A percentile compares a stretch with the other conserved stretches of the same genome.
These are phyloP conservation scores for Apoderus coryli DNA, from an alignment of 2,888 invertebrate genomes.

Conservation along the genomic window DNA sequence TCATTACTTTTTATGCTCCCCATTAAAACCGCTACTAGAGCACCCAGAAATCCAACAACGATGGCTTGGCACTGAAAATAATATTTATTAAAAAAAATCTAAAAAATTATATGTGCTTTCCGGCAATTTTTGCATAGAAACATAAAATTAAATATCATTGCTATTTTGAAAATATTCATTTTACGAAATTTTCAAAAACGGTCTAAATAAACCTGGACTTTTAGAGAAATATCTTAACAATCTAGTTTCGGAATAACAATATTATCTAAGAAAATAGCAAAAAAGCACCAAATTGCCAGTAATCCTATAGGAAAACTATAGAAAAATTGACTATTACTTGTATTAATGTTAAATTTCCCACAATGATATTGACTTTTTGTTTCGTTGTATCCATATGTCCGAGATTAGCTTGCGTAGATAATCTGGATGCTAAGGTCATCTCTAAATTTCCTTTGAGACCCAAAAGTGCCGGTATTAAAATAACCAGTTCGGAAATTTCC, in stretches of 20 bases:
- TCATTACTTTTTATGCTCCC: constrained; percentile 48
- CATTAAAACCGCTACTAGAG: constrained; percentile 53
- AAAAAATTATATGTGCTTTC: no score
- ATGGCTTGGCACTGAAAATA: constrained; percentile 48
- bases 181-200: no score
- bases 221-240: no score
- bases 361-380: constrained; percentile 49
- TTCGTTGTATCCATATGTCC: constrained; percentile 57
- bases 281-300: no score
- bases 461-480: constrained; percentile 60
- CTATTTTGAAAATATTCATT: no score
- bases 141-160: no score
- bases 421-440: constrained; percentile 67
- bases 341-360: constrained; percentile 59
- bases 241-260: no score
- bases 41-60: constrained; percentile 57
- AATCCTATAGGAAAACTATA: not conserved
- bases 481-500: constrained; percentile 54
- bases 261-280: no score
- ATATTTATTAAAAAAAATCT: not conserved
- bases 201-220: no score
- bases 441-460: constrained; percentile 73
- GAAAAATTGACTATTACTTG: constrained; percentile 38
- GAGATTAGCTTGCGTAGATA: constrained; percentile 66
- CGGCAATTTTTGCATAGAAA: no score